Evolutionary conservation across 2,113 vertebrate species (phyloP), one percentile per base, ranked within the genome.

Genomic region (Poicephalus meyeri): DNA sequence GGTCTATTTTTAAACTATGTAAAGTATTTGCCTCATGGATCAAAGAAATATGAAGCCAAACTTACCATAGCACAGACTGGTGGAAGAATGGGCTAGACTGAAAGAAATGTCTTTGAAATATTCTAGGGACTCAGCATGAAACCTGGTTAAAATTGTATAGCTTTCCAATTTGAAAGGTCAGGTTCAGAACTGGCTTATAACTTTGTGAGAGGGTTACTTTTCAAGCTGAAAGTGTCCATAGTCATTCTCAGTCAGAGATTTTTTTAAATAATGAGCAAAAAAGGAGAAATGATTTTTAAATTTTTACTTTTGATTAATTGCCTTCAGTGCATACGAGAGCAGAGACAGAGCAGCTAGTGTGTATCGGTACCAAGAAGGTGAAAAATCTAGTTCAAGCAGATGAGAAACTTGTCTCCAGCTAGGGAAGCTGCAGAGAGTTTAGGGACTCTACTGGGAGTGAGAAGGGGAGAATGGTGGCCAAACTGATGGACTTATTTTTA

Each of bases 1-100:
- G 41, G 61, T 92, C 65, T 93, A 79, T 96, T 96, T 97, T 96
- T 95, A 94, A 94, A 56, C 86, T 96, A 96, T 93, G 96, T 96
- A 95, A 97, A 97, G 73, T 96, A 93, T 97, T 97, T 97, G 88
- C 88, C 46, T 89, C 52, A 47, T 0, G 0, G 77, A 95, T 96
- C 61, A 97, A 94, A 94, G 77, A 91, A 71, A 82, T 63, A 53
- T 20, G 69, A 95, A 91, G 42, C 92, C 88, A 95, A 94, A 94
- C 80, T 93, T 86, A 58, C 44, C 83, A 93, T 80, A 89, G 61
- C 47, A 87, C 52, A 96, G 77, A 60, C 64, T 88, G 37, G 25
- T 79, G 53, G 42, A 87, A 95, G 93, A 89, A 92, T 35, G 78
- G 88, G 44, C 52, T 94, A 95, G 72, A 92, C 44, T 84, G 80